Conservation (phyloP, 2,113 vertebrate genomes). For the Crotalus helleri region DNA sequence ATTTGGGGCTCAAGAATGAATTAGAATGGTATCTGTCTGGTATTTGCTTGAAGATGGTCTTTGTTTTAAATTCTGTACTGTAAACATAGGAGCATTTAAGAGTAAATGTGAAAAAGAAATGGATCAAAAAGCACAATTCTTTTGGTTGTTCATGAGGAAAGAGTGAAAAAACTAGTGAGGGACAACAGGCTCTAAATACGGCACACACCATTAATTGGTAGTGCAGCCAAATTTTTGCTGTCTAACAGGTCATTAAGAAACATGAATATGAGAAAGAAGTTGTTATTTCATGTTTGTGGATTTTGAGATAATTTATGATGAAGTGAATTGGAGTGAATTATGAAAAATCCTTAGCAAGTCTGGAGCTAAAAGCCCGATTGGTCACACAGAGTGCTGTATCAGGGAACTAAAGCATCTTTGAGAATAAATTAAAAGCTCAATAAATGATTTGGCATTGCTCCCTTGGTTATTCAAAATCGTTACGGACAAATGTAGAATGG, state of each 20-base stretch:
- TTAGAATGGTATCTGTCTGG: background rate
- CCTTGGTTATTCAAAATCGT: background rate
- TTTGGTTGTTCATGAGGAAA: background rate
- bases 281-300: background rate
- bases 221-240: background rate
- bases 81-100: background rate
- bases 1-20: background rate
- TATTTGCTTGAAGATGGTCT: background rate
- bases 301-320: background rate
- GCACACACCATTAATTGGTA: background rate
- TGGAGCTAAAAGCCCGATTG: background rate
- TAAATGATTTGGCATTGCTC: background rate
- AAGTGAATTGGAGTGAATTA: background rate
- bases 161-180: background rate
- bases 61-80: background rate
- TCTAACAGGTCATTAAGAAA: background rate
- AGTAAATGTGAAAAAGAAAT: background rate
- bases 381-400: background rate
- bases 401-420: background rate
- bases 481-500: background rate
- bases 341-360: background rate
- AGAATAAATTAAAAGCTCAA: background rate
- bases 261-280: background rate
- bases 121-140: background rate
- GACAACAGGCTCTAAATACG: background rate